Evolutionary conservation across 2,113 vertebrate genomes (phyloP).

Genomic region (Galbula dea): DNA sequence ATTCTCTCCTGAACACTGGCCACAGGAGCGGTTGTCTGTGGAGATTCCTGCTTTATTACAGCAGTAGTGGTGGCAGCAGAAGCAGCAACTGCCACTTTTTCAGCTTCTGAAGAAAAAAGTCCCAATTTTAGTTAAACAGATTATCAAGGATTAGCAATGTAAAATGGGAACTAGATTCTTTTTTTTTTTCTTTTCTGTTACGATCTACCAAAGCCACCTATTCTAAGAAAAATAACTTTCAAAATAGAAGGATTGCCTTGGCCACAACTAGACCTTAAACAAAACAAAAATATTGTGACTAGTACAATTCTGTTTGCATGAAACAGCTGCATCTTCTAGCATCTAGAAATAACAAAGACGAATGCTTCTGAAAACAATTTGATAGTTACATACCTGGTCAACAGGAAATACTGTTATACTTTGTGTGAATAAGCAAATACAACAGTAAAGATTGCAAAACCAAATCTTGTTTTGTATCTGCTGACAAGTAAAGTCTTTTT

Average conservation of each 20-base stretch:
- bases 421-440: background rate
- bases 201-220: background rate
- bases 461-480: background rate
- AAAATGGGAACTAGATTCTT: background rate
- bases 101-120: slow-evolving; percentile 65
- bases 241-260: background rate
- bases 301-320: slow-evolving; percentile 1
- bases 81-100: slow-evolving; percentile 35
- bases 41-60: slow-evolving; percentile 74
- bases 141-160: background rate
- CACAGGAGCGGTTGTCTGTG: slow-evolving; percentile 56
- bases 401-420: background rate
- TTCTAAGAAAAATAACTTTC: background rate
- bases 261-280: background rate
- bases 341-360: background rate
- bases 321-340: background rate
- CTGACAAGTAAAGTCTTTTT: background rate
- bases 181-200: background rate
- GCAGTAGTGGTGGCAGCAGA: slow-evolving; percentile 8
- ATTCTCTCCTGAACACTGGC: slow-evolving; percentile 65
- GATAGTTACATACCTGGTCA: background rate
- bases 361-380: background rate
- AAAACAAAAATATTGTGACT: background rate
- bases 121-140: background rate
- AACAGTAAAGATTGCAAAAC: background rate